Evolutionary conservation across 2,113 vertebrate species (phyloP), one percentile per base, ranked within the genome.

Genomic region (Xyliphius kryptos): DNA sequence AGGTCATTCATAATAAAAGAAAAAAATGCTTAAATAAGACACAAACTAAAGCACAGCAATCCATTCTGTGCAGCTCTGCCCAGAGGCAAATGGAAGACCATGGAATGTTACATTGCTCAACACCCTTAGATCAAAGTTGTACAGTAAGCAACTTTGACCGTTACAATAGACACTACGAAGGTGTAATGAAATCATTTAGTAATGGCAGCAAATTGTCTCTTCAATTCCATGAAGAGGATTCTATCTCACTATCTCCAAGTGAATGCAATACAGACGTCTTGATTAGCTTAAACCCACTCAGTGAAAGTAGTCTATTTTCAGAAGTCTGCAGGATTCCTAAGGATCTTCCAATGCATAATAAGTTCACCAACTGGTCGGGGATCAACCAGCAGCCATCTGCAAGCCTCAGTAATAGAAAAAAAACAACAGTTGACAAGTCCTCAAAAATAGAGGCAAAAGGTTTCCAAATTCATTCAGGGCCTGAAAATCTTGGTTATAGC

Each of bases 291-390:
- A 49, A 67, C 41, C 80, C 70, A 1, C 61, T 81, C 9, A 14
- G 21, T 47, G 56, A 69, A 55, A 66, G 19, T 37, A 46, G 46
- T 62, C 17, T 56, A 70, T 48, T 76, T 58, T 61, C 56, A 32
- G 71, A 75, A 41, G 51, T 36, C 14, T 67, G 20, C 3, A 44
- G 41, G 15, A 46, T 80, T 16, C 87, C 88, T 1, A 80, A 87
- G 50, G 81, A 87, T 68, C 79, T 95, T 8, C 92, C 93, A 0
- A 2, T 92, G 38, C 94, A 94, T 82, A 93, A 97, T 58, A 95
- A 95, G 74, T 95, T 93, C 61, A 91, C 78, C 63, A 86, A 91
- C 75, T 97, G 93, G 93, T 86, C 86, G 0, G 92, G 93, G 15
- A 86, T 95, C 26, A 81, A 67, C 56, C 74, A 77, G 19, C 76